These are phyloP conservation scores for Vanacampus margaritifer DNA, from an alignment of 2,113 vertebrate species.

Conservation along the genomic window DNA sequence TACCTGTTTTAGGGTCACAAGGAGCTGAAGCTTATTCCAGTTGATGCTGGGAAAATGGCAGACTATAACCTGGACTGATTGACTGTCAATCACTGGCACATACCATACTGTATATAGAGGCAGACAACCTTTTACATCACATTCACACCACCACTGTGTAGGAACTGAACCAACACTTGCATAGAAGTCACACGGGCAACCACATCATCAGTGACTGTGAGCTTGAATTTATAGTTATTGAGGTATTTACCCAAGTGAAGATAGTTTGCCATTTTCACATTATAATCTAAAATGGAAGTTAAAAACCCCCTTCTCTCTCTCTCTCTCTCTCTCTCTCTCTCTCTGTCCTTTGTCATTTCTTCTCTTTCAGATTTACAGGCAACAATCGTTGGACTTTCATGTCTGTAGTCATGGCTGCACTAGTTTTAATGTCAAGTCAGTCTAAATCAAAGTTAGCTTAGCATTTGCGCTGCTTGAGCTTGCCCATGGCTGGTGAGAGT, in stretches of 20 bases:
- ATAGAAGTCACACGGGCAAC: too few relatives aligned
- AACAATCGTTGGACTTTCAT: background rate
- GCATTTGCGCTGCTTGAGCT: background rate
- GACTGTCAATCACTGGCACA: background rate
- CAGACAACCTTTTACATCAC: background rate
- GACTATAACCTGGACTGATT: background rate
- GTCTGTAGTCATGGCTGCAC: background rate
- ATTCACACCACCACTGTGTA: background rate
- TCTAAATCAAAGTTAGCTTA: too few relatives aligned
- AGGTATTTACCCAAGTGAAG: background rate
- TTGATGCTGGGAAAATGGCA: background rate
- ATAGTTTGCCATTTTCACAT: background rate
- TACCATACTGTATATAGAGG: background rate
- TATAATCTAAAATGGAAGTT: background rate
- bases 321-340: too few relatives aligned
- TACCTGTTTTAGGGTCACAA: background rate
- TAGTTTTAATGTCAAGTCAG: background rate
- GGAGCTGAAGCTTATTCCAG: background rate
- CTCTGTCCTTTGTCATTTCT: background rate
- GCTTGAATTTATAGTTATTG: background rate
- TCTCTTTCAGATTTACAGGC: constrained; percentile 1
- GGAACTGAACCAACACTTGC: too few relatives aligned
- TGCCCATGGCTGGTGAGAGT: background rate
- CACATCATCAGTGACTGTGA: background rate
- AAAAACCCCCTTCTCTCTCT: background rate